phyloP scores from a whole-genome alignment of 2,888 invertebrate species.

The Amblyjoppa fuscipennis region DNA sequence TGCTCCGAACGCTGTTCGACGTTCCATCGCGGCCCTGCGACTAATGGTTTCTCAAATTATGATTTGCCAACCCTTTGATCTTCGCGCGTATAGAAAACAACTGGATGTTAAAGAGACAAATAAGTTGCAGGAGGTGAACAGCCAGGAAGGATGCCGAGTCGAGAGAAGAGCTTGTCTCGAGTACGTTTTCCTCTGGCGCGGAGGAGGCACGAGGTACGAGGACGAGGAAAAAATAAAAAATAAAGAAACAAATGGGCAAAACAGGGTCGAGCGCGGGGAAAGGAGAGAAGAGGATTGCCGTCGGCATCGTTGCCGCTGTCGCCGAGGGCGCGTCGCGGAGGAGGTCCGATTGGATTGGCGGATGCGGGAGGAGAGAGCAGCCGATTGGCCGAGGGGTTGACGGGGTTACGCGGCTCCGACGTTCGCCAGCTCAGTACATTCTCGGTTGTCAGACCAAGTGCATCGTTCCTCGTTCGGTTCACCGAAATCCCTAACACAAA shows the following conservation, averaged over 20 bases:
- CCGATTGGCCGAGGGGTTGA: slow-evolving; percentile 62
- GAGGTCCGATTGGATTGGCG: slow-evolving; percentile 60
- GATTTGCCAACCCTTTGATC: neutral
- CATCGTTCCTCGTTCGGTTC: slow-evolving; percentile 47
- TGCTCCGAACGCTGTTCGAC: neutral
- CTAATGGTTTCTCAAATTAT: neutral
- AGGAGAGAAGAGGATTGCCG: slow-evolving; percentile 20
- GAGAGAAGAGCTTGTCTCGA: neutral
- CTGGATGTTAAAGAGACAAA: neutral
- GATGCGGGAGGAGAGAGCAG: slow-evolving; percentile 45
- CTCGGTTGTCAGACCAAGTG: slow-evolving; percentile 65
- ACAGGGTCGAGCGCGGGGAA: neutral
- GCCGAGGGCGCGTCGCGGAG: slow-evolving; percentile 33
- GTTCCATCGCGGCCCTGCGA: neutral
- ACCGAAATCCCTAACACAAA: neutral
- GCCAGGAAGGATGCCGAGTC: neutral
- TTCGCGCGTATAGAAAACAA: neutral
- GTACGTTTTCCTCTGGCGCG: neutral
- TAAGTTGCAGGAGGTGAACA: neutral
- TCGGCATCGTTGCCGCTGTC: slow-evolving; percentile 24
- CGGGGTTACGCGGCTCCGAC: slow-evolving; percentile 68
- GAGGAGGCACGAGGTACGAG: neutral
- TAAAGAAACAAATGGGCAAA: neutral
- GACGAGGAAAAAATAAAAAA: slow-evolving; percentile 7
- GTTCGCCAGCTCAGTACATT: slow-evolving; percentile 69